Conservation (phyloP, 2,888 invertebrate species). For the Trypoxylon attenuatum region DNA sequence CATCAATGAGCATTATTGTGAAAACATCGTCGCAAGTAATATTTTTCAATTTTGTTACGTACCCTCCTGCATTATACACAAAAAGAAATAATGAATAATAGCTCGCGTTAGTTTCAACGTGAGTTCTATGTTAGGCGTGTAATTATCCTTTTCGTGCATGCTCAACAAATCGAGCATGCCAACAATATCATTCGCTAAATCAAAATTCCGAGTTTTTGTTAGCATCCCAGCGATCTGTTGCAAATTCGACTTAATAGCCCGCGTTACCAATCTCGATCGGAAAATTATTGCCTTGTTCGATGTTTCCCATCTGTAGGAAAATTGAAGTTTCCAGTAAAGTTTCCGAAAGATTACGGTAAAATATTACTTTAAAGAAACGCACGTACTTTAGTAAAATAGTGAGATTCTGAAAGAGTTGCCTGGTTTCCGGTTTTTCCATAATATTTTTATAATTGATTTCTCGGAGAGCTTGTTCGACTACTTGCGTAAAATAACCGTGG, state of each 20-base stretch:
- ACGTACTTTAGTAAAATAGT: conserved; percentile 72
- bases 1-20: neutral
- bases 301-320: conserved; percentile 80
- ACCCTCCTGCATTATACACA: conserved; percentile 83
- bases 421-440: conserved; percentile 65
- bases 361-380: too few species aligned
- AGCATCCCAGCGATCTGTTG: conserved; percentile 73
- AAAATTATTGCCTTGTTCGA: conserved; percentile 73
- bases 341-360: too few species aligned
- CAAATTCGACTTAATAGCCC: conserved; percentile 75
- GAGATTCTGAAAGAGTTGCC: conserved; percentile 75
- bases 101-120: conserved; percentile 83
- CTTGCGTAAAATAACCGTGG: conserved; percentile 66
- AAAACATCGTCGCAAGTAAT: neutral
- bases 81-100: conserved; percentile 85
- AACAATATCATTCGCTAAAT: conserved; percentile 77
- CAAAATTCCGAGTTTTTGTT: conserved; percentile 69
- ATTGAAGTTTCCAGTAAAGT: too few species aligned
- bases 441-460: conserved; percentile 63
- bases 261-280: conserved; percentile 74
- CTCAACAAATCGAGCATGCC: conserved; percentile 82
- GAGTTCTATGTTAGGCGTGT: conserved; percentile 80
- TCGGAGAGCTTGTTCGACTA: conserved; percentile 67
- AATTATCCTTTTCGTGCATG: conserved; percentile 78
- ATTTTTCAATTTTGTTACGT: conserved; percentile 31